Evolutionary conservation across 2,888 invertebrate genomes (phyloP).

Genomic region (Platycheirus albimanus): DNA sequence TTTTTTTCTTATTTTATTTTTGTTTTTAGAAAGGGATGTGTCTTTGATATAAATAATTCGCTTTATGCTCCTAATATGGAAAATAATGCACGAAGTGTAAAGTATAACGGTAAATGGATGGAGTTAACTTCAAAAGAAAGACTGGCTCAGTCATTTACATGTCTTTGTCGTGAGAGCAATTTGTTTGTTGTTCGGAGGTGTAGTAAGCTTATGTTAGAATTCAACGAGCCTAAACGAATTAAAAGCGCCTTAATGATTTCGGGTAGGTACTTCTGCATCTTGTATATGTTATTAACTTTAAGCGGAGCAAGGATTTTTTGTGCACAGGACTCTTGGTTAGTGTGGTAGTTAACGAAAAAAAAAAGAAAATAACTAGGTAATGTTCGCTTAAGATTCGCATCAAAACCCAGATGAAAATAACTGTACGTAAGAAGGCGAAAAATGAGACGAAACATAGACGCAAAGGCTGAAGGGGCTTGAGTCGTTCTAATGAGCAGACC

Average conservation of each 20-base stretch:
- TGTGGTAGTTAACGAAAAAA: no score
- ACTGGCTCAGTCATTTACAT: slow-evolving; percentile 7
- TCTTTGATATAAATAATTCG: slow-evolving; percentile 52
- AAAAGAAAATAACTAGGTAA: no score
- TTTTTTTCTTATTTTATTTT: not conserved
- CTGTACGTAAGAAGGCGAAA: no score
- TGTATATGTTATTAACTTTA: not conserved
- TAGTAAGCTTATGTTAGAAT: slow-evolving; percentile 22
- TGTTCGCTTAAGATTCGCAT: no score
- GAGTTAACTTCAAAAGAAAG: slow-evolving; percentile 67
- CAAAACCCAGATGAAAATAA: no score
- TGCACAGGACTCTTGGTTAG: no score
- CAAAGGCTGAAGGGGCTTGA: no score
- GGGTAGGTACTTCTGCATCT: not conserved
- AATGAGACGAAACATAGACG: no score
- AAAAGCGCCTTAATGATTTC: slow-evolving; percentile 13
- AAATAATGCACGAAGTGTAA: slow-evolving; percentile 63
- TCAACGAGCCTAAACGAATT: slow-evolving; percentile 25
- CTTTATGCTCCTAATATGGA: slow-evolving; percentile 36
- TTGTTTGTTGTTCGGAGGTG: slow-evolving; percentile 23
- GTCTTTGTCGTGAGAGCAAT: slow-evolving; percentile 30
- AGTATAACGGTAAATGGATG: slow-evolving; percentile 29
- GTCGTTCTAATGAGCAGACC: no score
- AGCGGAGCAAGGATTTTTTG: no score
- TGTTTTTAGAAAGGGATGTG: slow-evolving; percentile 21